Percentiles rank a stretch among this genome's conserved stretches.
phyloP scores from a whole-genome alignment of 2,888 invertebrate genomes.

The Gnatocerus cornutus region DNA sequence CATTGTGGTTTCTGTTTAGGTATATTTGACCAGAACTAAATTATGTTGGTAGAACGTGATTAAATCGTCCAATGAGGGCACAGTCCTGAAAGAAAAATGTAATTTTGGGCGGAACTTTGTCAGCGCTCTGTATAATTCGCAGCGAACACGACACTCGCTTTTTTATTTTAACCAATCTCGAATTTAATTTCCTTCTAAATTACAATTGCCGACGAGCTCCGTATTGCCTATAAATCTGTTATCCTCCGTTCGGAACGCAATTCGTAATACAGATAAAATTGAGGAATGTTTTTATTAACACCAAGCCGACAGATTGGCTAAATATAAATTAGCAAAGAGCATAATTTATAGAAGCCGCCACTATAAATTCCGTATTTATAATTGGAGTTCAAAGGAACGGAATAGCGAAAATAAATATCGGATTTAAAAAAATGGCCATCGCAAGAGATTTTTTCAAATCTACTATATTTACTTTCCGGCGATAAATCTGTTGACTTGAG shows the following conservation, averaged over 20 bases:
- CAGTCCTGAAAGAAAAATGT: too few species aligned
- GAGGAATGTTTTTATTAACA: conserved; percentile 31
- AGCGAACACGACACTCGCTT: conserved; percentile 22
- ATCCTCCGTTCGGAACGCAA: conserved; percentile 14
- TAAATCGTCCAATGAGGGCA: too few species aligned
- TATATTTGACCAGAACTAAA: too few species aligned
- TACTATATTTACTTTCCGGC: conserved; percentile 44
- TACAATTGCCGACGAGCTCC: conserved; percentile 11
- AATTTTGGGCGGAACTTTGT: too few species aligned
- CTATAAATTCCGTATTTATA: conserved; percentile 34
- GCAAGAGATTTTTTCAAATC: conserved; percentile 46
- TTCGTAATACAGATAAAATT: conserved; percentile 22
- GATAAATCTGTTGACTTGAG: too few species aligned
- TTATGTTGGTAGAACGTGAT: too few species aligned
- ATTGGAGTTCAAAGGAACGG: too few species aligned
- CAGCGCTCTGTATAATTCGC: too few species aligned
- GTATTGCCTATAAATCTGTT: conserved; percentile 30
- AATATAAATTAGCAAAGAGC: conserved; percentile 39
- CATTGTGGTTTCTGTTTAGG: too few species aligned
- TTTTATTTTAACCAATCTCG: conserved; percentile 24
- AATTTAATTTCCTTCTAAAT: conserved; percentile 20
- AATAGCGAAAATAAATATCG: neutral
- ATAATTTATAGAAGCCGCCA: conserved; percentile 29
- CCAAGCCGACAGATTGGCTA: conserved; percentile 8
- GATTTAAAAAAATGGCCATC: conserved; percentile 50